Evolutionary conservation across 2,113 vertebrate genomes (phyloP).

Genomic region (Pristiophorus japonicus): DNA sequence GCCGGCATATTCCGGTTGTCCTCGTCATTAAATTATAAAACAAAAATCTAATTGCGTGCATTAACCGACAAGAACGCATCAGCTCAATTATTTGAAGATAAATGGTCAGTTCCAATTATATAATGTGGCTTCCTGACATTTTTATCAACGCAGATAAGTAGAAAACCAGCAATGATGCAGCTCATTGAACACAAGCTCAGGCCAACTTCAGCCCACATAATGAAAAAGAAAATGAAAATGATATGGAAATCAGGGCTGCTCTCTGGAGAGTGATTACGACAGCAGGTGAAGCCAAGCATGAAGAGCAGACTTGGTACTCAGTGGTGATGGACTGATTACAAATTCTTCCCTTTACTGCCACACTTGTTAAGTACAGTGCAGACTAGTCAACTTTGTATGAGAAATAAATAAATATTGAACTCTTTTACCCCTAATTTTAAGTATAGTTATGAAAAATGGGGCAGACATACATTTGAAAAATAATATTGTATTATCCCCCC

Average conservation of each 20-base stretch:
- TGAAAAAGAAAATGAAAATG: constrained; percentile 39
- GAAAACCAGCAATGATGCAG: constrained; percentile 38
- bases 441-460: not conserved
- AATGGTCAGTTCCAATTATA: constrained; percentile 39
- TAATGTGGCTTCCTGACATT: constrained; percentile 43
- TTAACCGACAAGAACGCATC: constrained; percentile 37
- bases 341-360: not conserved
- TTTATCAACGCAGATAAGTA: constrained; percentile 27
- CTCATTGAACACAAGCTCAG: constrained; percentile 38
- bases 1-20: not conserved
- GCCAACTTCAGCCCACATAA: constrained; percentile 42
- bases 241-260: constrained; percentile 35
- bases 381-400: not conserved
- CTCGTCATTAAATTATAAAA: not conserved
- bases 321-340: constrained; percentile 40
- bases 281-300: constrained; percentile 43
- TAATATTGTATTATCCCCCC: not conserved
- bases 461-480: not conserved
- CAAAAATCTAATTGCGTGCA: constrained; percentile 32
- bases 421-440: not conserved
- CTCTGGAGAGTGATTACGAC: constrained; percentile 40
- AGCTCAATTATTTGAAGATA: constrained; percentile 5
- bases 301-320: constrained; percentile 43
- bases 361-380: not conserved
- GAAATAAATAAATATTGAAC: constrained; percentile 7